These are phyloP conservation scores for Heliconius charithonia DNA, from an alignment of 2,888 invertebrate species.

Conservation along the genomic window DNA sequence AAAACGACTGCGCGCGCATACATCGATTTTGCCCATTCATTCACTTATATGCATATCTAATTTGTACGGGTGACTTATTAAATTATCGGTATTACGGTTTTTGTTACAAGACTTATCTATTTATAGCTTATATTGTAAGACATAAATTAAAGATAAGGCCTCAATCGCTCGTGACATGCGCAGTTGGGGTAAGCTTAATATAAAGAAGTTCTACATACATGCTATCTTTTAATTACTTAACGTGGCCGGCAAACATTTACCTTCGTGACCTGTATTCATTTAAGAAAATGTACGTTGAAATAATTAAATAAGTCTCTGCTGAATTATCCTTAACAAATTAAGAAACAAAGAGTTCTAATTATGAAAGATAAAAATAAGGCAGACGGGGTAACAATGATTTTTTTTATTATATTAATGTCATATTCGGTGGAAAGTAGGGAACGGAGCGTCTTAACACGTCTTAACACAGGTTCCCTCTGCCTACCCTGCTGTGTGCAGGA, in stretches of 20 bases:
- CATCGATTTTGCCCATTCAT: slow-evolving; percentile 68
- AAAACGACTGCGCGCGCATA: slow-evolving; percentile 73
- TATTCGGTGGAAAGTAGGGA: too few relatives aligned
- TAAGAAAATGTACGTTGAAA: too few relatives aligned
- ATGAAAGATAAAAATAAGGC: too few relatives aligned
- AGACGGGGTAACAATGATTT: too few relatives aligned
- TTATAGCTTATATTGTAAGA: slow-evolving; percentile 35
- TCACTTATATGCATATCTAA: slow-evolving; percentile 62
- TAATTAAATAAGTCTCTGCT: neutral
- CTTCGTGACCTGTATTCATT: neutral
- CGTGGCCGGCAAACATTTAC: slow-evolving; percentile 3
- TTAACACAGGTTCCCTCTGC: too few relatives aligned
- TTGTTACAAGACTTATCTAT: slow-evolving; percentile 51
- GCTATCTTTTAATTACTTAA: neutral
- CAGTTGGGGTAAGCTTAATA: slow-evolving; percentile 30
- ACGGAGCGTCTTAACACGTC: too few relatives aligned
- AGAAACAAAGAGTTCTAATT: neutral
- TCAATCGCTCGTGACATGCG: slow-evolving; percentile 47
- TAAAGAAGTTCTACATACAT: neutral
- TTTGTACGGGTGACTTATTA: slow-evolving; percentile 67
- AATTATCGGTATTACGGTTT: slow-evolving; percentile 65
- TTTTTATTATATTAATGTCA: too few relatives aligned
- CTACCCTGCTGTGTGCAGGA: too few relatives aligned
- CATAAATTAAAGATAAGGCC: slow-evolving; percentile 30
- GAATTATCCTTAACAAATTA: neutral